Evolutionary conservation across 2,113 vertebrate genomes (phyloP).

Genomic region (Carettochelys insculpta): DNA sequence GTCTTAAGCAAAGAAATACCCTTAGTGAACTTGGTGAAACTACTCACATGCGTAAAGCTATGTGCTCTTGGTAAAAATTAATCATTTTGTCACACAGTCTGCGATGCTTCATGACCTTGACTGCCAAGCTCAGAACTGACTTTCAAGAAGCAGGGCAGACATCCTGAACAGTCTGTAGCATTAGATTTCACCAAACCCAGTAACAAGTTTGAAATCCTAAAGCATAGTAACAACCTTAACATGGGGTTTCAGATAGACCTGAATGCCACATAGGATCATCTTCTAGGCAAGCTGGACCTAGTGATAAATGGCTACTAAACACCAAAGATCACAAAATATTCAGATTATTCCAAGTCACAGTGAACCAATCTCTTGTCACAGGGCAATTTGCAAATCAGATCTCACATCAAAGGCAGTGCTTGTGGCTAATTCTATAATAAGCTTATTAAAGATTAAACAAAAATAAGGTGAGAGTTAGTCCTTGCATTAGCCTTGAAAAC

Average conservation of each 20-base stretch:
- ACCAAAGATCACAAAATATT: neutral
- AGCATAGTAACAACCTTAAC: neutral
- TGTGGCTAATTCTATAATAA: neutral
- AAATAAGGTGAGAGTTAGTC: neutral
- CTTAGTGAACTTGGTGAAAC: neutral
- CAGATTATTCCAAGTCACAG: neutral
- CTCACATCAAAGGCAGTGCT: neutral
- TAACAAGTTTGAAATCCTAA: neutral
- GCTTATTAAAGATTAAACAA: neutral
- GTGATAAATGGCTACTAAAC: neutral
- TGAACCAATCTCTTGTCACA: neutral
- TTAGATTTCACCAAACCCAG: neutral
- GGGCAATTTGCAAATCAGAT: neutral
- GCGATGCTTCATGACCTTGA: neutral
- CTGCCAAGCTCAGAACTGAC: neutral
- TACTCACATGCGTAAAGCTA: neutral
- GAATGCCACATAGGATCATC: too few relatives aligned
- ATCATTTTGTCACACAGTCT: neutral
- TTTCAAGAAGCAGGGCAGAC: neutral
- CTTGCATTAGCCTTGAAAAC: neutral
- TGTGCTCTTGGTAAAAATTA: neutral
- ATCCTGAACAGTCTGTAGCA: neutral
- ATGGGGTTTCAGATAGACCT: neutral
- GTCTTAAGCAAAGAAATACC: neutral
- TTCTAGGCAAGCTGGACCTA: neutral